Percentiles rank a stretch among this genome's conserved stretches.
phyloP scores from a whole-genome alignment of 2,888 invertebrate genomes.

The Parnassius glacialis region DNA sequence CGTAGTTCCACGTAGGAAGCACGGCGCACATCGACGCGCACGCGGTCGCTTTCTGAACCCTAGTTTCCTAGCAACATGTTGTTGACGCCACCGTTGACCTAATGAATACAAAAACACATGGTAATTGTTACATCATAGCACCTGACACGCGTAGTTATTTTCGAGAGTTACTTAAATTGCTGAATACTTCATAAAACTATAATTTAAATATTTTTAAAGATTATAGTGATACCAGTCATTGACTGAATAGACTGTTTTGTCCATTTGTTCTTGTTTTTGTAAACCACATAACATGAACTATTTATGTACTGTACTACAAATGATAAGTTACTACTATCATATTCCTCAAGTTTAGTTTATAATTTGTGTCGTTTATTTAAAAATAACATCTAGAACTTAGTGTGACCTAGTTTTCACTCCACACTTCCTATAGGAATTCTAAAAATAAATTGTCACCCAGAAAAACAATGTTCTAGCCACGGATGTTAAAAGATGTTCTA shows the following conservation, averaged over 20 bases:
- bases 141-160: conserved; percentile 46
- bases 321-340: no score
- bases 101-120: conserved; percentile 76
- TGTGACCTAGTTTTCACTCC: conserved; percentile 60
- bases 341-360: no score
- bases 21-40: conserved; percentile 51
- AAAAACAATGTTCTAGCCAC: conserved; percentile 49
- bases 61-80: conserved; percentile 80
- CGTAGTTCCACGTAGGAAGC: conserved; percentile 69
- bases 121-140: conserved; percentile 72
- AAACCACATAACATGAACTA: conserved; percentile 7
- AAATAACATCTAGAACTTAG: conserved; percentile 60
- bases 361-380: conserved; percentile 33
- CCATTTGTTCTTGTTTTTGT: conserved; percentile 18
- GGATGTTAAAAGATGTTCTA: neutral
- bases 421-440: conserved; percentile 64
- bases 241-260: conserved; percentile 24
- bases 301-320: no score
- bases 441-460: conserved; percentile 59
- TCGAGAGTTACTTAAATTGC: conserved; percentile 35
- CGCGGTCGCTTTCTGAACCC: conserved; percentile 47
- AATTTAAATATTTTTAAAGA: conserved; percentile 39
- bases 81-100: conserved; percentile 75
- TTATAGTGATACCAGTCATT: conserved; percentile 30
- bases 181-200: conserved; percentile 28